phyloP scores from a whole-genome alignment of 2,113 vertebrate genomes.

The Rallus limicola region DNA sequence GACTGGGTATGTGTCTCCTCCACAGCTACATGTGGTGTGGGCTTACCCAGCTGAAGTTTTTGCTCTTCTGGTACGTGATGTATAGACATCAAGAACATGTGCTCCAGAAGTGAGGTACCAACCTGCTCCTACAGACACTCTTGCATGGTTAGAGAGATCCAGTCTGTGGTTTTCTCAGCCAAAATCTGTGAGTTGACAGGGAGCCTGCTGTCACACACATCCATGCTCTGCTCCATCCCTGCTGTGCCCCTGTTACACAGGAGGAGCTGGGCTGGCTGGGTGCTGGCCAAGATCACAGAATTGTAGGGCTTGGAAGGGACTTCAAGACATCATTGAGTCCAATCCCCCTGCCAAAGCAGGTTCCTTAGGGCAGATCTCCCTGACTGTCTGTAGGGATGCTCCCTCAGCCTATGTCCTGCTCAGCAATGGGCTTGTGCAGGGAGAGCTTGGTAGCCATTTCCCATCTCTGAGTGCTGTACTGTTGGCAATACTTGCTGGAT shows the following conservation, averaged over 20 bases:
- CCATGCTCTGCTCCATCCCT: neutral
- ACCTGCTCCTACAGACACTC: neutral
- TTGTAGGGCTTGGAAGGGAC: no score
- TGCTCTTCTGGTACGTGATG: neutral
- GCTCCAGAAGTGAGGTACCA: neutral
- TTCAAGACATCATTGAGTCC: no score
- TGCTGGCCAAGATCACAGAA: no score
- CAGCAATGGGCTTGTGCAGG: neutral
- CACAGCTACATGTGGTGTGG: neutral
- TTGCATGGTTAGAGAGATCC: neutral
- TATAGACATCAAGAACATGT: neutral
- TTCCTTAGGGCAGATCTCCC: neutral
- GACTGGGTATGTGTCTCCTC: neutral
- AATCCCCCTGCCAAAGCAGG: no score
- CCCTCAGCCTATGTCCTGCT: neutral
- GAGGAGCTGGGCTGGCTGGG: neutral
- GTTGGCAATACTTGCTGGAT: neutral
- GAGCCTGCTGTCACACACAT: neutral
- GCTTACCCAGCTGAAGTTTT: neutral
- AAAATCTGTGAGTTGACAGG: neutral
- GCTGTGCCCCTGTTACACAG: rapidly evolving
- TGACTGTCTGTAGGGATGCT: neutral
- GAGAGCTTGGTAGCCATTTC: neutral
- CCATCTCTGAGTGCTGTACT: neutral
- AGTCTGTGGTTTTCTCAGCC: neutral